Base-by-base conservation (phyloP, 2,797 vertebrate species). In the Scleropages formosus region DNA sequence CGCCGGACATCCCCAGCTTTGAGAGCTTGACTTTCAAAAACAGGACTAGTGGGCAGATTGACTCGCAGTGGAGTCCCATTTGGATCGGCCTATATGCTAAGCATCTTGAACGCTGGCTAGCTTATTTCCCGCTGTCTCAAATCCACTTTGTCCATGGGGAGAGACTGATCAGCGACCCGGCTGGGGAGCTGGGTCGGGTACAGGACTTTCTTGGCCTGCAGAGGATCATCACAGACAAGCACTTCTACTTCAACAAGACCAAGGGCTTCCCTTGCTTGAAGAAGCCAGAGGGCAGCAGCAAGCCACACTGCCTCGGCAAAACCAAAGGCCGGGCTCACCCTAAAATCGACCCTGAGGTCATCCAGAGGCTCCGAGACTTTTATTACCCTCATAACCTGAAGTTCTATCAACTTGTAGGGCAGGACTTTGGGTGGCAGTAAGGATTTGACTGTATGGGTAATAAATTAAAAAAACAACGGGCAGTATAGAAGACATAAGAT, bases 161-260 rank as follows among this genome's bases (percentile, higher is more conserved):
- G 84, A 85, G 84, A 71, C 91, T 94, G 76, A 92, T 94, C 78
- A 88, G 88, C 0, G 90, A 94, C 84, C 93, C 93, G 0, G 91
- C 92, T 0, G 90, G 90, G 18, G 93, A 94, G 80, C 85, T 94
- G 78, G 90, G 90, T 27, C 90, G 87, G 39, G 93, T 93, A 77
- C 93, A 94, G 86, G 92, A 94, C 88, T 94, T 94, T 70, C 85
- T 94, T 65, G 93, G 93, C 51, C 88, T 94, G 66, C 90, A 93
- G 88, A 89, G 90, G 80, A 93, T 94, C 53, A 85, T 94, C 76
- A 93, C 92, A 0, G 92, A 94, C 86, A 93, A 94, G 78, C 93
- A 94, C 81, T 94, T 94, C 83, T 94, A 93, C 86, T 94, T 94
- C 79, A 94, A 94, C 86, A 93, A 93, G 81, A 94, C 93, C 0